Percentiles rank a stretch among this genome's conserved stretches.
These are phyloP conservation scores for Oophaga sylvatica DNA, from an alignment of 2,797 vertebrate species.

Conservation along the genomic window DNA sequence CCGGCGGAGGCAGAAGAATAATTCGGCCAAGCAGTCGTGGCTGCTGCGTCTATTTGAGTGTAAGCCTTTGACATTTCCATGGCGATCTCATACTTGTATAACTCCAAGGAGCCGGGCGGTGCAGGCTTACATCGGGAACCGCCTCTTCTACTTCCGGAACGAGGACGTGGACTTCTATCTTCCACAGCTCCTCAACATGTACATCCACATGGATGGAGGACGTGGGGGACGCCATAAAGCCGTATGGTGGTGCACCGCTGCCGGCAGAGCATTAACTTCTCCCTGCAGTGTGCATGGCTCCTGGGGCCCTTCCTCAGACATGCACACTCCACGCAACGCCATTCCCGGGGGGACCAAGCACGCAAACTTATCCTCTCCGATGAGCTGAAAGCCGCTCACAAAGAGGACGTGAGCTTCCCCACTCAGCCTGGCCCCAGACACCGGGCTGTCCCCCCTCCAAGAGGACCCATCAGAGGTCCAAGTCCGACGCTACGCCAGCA, in stretches of 20 bases:
- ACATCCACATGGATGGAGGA: conserved; percentile 99
- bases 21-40: conserved; percentile 93
- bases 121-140: conserved; percentile 96
- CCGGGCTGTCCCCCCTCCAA: conserved; percentile 86
- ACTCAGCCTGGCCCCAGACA: conserved; percentile 72
- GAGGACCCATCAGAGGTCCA: conserved; percentile 95
- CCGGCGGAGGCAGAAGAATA: conserved; percentile 83
- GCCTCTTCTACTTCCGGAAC: conserved; percentile 90
- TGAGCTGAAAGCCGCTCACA: conserved; percentile 86
- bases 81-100: conserved; percentile 97
- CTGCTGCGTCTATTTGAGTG: conserved; percentile 94
- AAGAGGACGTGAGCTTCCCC: conserved; percentile 76
- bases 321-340: conserved; percentile 96
- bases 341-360: conserved; percentile 92
- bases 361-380: conserved; percentile 93
- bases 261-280: conserved; percentile 93
- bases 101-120: conserved; percentile 96
- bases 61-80: conserved; percentile 95
- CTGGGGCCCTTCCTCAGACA: conserved; percentile 94
- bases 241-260: conserved; percentile 95
- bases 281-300: conserved; percentile 90
- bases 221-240: conserved; percentile 95
- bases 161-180: conserved; percentile 95
- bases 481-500: conserved; percentile 90
- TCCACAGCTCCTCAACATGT: conserved; percentile 97